Evolutionary conservation across 1,140 invertebrate genomes (phyloP).

Genomic region (Rhyacophila brunnea): DNA sequence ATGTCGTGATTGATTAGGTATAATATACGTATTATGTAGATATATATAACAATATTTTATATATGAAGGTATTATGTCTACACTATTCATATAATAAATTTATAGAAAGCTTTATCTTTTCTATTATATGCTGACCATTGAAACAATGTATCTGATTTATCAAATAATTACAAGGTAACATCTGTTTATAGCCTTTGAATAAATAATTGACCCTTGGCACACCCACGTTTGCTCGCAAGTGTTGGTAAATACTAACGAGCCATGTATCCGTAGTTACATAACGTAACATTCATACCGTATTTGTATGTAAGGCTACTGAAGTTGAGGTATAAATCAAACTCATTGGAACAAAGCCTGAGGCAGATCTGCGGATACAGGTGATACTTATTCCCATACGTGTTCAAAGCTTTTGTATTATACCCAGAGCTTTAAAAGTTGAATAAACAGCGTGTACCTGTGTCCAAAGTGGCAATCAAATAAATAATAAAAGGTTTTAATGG

Average conservation of each 20-base stretch:
- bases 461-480: background rate
- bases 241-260: no score
- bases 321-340: background rate
- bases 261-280: no score
- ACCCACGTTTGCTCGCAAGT: background rate
- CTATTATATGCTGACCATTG: background rate
- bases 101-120: no score
- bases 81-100: no score
- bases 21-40: no score
- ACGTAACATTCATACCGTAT: background rate
- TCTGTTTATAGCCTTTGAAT: slow-evolving; percentile 1
- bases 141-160: slow-evolving; percentile 1
- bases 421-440: no score
- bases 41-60: no score
- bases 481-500: background rate
- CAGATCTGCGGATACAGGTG: background rate
- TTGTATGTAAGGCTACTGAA: background rate
- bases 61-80: no score
- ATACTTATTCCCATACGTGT: background rate
- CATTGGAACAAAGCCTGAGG: background rate
- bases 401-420: background rate
- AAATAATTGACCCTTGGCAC: slow-evolving; percentile 1
- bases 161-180: background rate
- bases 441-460: background rate
- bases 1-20: no score